Evolutionary conservation across 1,140 invertebrate genomes (phyloP).

Genomic region (Plutomurus gul): DNA sequence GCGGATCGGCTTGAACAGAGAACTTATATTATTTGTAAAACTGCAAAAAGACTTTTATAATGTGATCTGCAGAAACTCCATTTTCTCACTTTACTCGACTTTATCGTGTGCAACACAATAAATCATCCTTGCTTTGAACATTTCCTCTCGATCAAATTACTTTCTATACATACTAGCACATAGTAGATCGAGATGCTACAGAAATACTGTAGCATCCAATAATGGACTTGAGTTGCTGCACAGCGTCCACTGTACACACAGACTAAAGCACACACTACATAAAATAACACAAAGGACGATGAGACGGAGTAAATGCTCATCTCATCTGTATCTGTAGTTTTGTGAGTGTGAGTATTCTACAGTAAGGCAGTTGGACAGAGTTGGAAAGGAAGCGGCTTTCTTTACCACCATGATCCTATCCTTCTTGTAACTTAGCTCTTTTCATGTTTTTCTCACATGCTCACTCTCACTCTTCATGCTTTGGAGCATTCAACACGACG

Average conservation of each 20-base stretch:
- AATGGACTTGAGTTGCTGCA: too few species aligned
- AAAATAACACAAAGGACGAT: not conserved
- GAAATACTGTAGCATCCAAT: too few species aligned
- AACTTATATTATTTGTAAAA: too few species aligned
- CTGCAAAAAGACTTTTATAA: not conserved
- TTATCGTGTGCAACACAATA: conserved; percentile 20
- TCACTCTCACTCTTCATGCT: not conserved
- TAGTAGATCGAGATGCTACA: too few species aligned
- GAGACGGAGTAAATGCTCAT: conserved; percentile 12
- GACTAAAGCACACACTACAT: not conserved
- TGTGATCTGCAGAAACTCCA: conserved; percentile 9
- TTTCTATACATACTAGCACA: conserved; percentile 8
- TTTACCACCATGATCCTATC: too few species aligned
- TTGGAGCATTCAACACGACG: not conserved
- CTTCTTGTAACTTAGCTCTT: too few species aligned
- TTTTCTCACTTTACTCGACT: conserved; percentile 8
- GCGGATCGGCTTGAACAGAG: too few species aligned
- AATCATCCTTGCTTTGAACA: conserved; percentile 27
- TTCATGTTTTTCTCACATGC: not conserved
- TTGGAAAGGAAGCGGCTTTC: conserved; percentile 15
- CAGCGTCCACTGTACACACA: not conserved
- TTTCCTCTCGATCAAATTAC: conserved; percentile 34
- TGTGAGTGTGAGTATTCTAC: too few species aligned
- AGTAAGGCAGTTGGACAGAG: not conserved
- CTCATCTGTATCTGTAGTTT: too few species aligned